phyloP scores from a whole-genome alignment of 2,797 vertebrate species.

The Phrynocephalus guinanensis region DNA sequence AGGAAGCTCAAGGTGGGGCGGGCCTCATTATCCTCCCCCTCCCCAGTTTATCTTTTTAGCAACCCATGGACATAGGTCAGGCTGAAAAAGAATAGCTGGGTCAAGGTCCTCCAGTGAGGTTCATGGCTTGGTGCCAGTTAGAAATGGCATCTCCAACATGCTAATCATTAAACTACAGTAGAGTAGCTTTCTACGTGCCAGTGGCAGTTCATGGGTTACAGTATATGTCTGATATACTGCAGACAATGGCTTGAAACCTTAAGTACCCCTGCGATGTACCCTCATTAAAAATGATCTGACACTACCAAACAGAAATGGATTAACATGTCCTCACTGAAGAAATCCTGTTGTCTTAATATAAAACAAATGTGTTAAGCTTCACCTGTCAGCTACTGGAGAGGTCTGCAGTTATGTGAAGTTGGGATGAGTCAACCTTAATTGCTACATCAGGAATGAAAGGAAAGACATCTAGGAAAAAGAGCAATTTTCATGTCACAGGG shows the following conservation, averaged over 20 bases:
- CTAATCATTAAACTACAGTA: too few species aligned
- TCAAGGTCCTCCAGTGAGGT: not conserved
- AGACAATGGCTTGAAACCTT: not conserved
- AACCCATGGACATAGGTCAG: not conserved
- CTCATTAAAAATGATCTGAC: not conserved
- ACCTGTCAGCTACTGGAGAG: constrained; percentile 6
- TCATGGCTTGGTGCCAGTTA: not conserved
- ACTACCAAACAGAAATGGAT: not conserved
- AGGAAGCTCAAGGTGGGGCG: not conserved
- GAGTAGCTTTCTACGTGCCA: too few species aligned
- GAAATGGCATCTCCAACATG: too few species aligned
- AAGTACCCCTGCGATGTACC: not conserved
- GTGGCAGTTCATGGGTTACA: too few species aligned
- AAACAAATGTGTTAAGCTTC: not conserved
- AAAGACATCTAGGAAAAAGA: not conserved
- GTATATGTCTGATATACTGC: not conserved
- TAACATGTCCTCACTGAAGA: not conserved
- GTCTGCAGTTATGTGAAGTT: not conserved
- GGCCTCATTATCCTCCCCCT: not conserved
- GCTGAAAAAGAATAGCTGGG: not conserved
- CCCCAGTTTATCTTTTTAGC: not conserved
- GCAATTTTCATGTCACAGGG: not conserved
- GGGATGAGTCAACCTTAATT: not conserved
- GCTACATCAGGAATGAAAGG: rapidly evolving
- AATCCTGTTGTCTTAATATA: constrained; percentile 8